Evolutionary conservation across 2,113 vertebrate species (phyloP).

Genomic region (Pionites leucogaster): DNA sequence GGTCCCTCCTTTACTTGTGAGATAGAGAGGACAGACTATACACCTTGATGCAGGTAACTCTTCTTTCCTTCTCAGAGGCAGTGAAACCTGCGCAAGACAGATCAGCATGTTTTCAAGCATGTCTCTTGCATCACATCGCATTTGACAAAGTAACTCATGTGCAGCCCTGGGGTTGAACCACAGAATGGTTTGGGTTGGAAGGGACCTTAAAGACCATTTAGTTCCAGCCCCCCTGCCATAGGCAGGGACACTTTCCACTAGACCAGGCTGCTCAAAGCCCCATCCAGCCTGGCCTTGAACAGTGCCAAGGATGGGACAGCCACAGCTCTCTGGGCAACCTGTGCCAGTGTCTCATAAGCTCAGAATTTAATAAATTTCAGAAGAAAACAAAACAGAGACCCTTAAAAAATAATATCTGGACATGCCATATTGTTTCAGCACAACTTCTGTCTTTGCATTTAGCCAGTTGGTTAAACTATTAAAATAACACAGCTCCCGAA

Average conservation of each 20-base stretch:
- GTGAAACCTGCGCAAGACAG: neutral
- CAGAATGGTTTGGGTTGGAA: neutral
- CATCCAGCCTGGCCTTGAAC: neutral
- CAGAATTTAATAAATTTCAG: neutral
- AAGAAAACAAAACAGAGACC: neutral
- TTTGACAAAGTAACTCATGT: neutral
- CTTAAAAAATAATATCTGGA: neutral
- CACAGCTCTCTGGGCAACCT: neutral
- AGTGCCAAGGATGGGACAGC: neutral
- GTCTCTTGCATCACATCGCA: accelerated
- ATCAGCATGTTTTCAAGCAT: neutral
- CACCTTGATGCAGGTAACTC: neutral
- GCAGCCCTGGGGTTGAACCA: neutral
- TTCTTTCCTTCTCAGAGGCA: neutral
- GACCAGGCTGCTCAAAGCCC: neutral
- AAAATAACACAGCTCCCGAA: neutral
- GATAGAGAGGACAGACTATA: neutral
- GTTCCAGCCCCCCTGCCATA: neutral
- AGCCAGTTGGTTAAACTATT: neutral
- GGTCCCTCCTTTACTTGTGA: neutral
- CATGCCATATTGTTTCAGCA: neutral
- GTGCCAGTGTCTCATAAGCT: neutral
- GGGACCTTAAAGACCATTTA: neutral
- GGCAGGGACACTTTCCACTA: neutral
- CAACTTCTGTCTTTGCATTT: neutral